Evolutionary conservation across 1,140 invertebrate species (phyloP).

Genomic region (Neelides sp.): DNA sequence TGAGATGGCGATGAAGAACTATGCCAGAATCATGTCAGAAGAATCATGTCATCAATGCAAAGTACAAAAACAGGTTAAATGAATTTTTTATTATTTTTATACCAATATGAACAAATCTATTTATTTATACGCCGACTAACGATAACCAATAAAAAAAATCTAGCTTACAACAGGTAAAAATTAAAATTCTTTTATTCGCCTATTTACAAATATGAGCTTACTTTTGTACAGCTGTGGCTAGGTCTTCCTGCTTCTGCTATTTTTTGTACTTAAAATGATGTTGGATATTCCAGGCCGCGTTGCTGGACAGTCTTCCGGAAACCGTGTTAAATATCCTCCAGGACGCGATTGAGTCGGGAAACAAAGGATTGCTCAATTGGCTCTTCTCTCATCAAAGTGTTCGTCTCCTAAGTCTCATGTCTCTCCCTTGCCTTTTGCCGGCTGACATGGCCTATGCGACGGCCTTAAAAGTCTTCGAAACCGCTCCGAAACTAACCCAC

Average conservation of each 20-base stretch:
- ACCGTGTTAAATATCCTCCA: slow-evolving; percentile 74
- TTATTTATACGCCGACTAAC: slow-evolving; percentile 20
- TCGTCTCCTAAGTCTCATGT: slow-evolving; percentile 60
- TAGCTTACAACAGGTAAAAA: too few relatives aligned
- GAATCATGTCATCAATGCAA: slow-evolving; percentile 71
- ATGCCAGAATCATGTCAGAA: slow-evolving; percentile 39
- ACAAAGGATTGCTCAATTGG: slow-evolving; percentile 80
- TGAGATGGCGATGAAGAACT: slow-evolving; percentile 26
- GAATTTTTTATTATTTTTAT: not conserved
- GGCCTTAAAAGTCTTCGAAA: slow-evolving; percentile 56
- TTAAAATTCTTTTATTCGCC: not conserved
- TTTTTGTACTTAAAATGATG: slow-evolving; percentile 3
- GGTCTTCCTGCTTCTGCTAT: not conserved
- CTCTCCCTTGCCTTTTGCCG: slow-evolving; percentile 69
- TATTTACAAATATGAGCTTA: not conserved
- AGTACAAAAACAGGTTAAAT: slow-evolving; percentile 57
- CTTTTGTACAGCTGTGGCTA: not conserved
- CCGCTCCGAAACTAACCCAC: slow-evolving; percentile 45
- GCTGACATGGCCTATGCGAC: slow-evolving; percentile 72
- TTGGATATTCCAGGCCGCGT: slow-evolving; percentile 52
- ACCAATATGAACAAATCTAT: not conserved
- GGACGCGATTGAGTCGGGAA: slow-evolving; percentile 79
- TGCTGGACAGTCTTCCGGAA: slow-evolving; percentile 71
- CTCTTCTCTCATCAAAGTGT: slow-evolving; percentile 68
- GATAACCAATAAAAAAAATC: not conserved